Evolutionary conservation across 2,888 invertebrate genomes (phyloP).

Genomic region (Tenthredo mesomela): DNA sequence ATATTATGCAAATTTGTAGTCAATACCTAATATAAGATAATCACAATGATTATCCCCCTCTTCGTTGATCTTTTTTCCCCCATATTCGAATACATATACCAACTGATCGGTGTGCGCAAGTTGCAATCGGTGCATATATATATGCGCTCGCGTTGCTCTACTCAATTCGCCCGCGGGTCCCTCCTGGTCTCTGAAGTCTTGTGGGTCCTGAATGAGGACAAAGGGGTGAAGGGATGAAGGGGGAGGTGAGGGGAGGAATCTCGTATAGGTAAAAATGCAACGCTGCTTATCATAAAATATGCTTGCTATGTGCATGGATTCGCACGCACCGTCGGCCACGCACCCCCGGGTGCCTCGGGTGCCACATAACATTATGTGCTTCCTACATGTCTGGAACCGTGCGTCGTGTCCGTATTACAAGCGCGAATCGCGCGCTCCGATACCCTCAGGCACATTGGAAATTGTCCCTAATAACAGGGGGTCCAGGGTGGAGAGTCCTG

Average conservation of each 20-base stretch:
- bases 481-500: slow-evolving; percentile 56
- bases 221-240: not conserved
- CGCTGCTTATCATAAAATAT: slow-evolving; percentile 76
- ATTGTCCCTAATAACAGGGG: slow-evolving; percentile 78
- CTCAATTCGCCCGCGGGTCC: slow-evolving; percentile 56
- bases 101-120: not conserved
- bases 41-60: slow-evolving; percentile 75
- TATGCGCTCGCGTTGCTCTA: slow-evolving; percentile 53
- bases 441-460: slow-evolving; percentile 75
- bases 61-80: slow-evolving; percentile 49
- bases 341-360: slow-evolving; percentile 35
- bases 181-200: slow-evolving; percentile 35
- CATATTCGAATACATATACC: slow-evolving; percentile 53
- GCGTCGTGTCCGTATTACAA: slow-evolving; percentile 51
- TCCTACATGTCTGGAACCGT: slow-evolving; percentile 62
- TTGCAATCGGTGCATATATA: slow-evolving; percentile 53
- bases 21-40: slow-evolving; percentile 78
- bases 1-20: slow-evolving; percentile 77
- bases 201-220: slow-evolving; percentile 58
- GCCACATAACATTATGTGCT: slow-evolving; percentile 57
- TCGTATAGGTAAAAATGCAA: slow-evolving; percentile 66
- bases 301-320: slow-evolving; percentile 63
- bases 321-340: slow-evolving; percentile 45
- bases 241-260: not conserved
- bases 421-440: slow-evolving; percentile 61